Percentiles rank a stretch among this genome's conserved stretches.
phyloP scores from a whole-genome alignment of 1,140 invertebrate genomes.

The Uloborus diversus region DNA sequence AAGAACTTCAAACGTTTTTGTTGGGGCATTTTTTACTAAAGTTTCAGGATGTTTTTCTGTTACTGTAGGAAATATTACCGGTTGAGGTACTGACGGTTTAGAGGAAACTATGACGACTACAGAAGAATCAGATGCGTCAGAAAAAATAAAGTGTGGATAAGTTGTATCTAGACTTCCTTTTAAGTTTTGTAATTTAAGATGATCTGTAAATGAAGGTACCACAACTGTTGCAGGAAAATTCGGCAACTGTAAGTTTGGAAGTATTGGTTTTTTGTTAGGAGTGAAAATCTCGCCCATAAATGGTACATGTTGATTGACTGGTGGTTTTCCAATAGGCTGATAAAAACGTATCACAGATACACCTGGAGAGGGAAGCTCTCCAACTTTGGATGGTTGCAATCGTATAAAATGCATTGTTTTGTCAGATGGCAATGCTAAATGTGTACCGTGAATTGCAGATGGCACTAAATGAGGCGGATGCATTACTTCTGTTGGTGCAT shows the following conservation, averaged over 20 bases:
- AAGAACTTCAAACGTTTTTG: slow-evolving; percentile 29
- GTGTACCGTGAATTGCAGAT: not conserved
- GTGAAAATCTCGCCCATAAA: slow-evolving; percentile 21
- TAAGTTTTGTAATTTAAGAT: not conserved
- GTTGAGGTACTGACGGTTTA: not conserved
- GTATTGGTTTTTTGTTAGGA: not conserved
- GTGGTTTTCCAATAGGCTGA: not conserved
- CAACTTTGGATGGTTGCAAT: slow-evolving; percentile 11
- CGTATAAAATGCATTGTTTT: not conserved
- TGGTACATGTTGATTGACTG: not conserved
- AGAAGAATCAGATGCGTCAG: slow-evolving; percentile 19
- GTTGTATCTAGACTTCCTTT: not conserved
- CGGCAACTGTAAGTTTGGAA: not conserved
- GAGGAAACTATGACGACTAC: not conserved
- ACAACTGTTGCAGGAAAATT: not conserved
- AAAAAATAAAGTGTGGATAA: slow-evolving; percentile 34
- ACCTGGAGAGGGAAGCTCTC: not conserved
- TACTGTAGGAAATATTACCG: not conserved
- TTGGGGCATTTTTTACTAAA: not conserved
- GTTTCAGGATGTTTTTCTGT: not conserved
- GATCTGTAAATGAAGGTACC: not conserved
- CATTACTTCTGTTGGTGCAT: not conserved
- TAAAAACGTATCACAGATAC: slow-evolving; percentile 22
- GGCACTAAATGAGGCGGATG: slow-evolving; percentile 9
- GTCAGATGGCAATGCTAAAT: not conserved